Evolutionary conservation across 1,140 invertebrate genomes (phyloP).

Genomic region (Hylaeus volcanicus): DNA sequence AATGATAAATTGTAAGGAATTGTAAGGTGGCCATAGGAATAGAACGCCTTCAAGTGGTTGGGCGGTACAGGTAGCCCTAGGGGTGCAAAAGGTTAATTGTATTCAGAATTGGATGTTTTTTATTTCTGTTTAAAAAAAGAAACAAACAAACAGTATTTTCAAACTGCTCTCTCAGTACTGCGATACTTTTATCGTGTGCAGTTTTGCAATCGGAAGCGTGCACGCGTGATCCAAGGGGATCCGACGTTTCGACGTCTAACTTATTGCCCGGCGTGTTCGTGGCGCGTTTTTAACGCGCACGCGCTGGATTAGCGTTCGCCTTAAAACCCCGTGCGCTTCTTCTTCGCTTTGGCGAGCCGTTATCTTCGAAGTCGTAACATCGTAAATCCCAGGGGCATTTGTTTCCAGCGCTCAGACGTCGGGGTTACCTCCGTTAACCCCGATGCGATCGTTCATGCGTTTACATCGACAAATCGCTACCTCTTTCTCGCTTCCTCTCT

Average conservation of each 20-base stretch:
- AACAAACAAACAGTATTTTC: too few relatives aligned
- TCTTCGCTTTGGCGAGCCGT: conserved; percentile 39
- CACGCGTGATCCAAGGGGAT: conserved; percentile 14
- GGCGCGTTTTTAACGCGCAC: conserved; percentile 56
- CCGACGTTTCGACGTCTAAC: conserved; percentile 49
- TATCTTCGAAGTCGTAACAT: conserved; percentile 60
- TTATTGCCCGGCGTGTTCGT: conserved; percentile 49
- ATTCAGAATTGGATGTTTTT: too few relatives aligned
- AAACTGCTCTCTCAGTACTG: too few relatives aligned
- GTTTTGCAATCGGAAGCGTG: too few relatives aligned
- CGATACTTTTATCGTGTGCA: too few relatives aligned
- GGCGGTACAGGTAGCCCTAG: too few relatives aligned
- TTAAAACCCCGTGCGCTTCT: conserved; percentile 28
- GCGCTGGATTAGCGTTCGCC: conserved; percentile 54
- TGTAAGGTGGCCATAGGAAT: too few relatives aligned
- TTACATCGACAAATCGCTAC: conserved; percentile 66
- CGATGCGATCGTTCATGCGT: conserved; percentile 64
- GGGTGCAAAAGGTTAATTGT: too few relatives aligned
- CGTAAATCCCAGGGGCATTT: conserved; percentile 65
- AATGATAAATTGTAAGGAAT: too few relatives aligned
- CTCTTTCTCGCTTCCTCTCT: conserved; percentile 17
- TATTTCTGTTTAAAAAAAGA: too few relatives aligned
- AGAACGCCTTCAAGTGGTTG: too few relatives aligned
- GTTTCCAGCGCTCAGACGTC: conserved; percentile 58
- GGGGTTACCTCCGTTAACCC: conserved; percentile 63